Evolutionary conservation across 2,797 vertebrate species (phyloP).

Genomic region (Coendou prehensilis): DNA sequence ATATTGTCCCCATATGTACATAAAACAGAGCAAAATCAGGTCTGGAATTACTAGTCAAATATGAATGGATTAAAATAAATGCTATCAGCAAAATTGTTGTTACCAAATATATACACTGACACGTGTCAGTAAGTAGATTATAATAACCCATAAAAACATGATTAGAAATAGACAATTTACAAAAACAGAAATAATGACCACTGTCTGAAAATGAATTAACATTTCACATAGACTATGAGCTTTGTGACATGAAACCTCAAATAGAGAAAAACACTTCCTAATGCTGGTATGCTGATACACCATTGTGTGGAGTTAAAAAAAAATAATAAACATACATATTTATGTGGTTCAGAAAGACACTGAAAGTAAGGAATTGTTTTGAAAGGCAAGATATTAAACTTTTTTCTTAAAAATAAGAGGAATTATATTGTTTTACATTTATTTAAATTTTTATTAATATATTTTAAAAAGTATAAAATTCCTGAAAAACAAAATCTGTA

Average conservation of each 20-base stretch:
- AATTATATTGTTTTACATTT: background rate
- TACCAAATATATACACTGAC: background rate
- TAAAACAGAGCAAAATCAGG: background rate
- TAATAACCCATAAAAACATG: background rate
- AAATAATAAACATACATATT: background rate
- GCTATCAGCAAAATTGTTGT: slow-evolving; percentile 5
- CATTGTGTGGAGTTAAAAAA: background rate
- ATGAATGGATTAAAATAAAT: background rate
- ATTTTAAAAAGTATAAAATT: background rate
- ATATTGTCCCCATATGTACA: background rate
- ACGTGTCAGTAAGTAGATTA: background rate
- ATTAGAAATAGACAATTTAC: background rate
- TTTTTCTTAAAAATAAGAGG: background rate
- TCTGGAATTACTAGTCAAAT: background rate
- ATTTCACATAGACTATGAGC: slow-evolving; percentile 50
- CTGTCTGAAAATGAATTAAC: slow-evolving; percentile 39
- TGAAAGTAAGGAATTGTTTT: background rate
- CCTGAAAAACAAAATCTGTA: background rate
- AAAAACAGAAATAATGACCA: slow-evolving; percentile 62
- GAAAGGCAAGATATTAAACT: background rate
- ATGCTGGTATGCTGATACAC: background rate
- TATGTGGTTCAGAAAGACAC: background rate
- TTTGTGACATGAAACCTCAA: slow-evolving; percentile 25
- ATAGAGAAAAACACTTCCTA: slow-evolving; percentile 67
- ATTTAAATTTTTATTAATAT: background rate